Conservation (phyloP, 2,888 invertebrate species). For the Tuta absoluta region DNA sequence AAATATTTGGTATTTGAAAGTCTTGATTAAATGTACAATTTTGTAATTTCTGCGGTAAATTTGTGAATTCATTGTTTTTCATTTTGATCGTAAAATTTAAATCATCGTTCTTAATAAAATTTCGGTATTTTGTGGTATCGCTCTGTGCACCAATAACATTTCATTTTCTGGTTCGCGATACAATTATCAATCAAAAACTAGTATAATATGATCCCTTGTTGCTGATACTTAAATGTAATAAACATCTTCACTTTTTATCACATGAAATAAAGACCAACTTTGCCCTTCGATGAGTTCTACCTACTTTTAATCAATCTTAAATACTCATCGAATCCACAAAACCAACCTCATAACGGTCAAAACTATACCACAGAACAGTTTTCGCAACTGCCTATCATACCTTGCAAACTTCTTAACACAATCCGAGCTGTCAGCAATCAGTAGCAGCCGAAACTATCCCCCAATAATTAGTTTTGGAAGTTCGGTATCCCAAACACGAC, state of each 20-base stretch:
- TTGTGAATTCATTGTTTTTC: background rate
- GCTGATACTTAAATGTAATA: too few relatives aligned
- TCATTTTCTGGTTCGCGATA: too few relatives aligned
- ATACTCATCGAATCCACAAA: background rate
- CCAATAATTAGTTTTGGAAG: constrained; percentile 14
- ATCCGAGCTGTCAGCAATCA: constrained; percentile 12
- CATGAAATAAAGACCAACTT: too few relatives aligned
- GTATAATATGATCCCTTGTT: too few relatives aligned
- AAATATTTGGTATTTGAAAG: background rate
- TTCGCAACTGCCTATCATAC: background rate
- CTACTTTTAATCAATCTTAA: background rate
- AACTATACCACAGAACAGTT: background rate
- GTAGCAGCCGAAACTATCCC: background rate
- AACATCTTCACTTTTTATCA: too few relatives aligned
- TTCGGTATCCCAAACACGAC: constrained; percentile 15
- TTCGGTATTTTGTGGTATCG: background rate
- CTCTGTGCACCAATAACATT: too few relatives aligned
- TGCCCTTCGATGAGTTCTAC: too few relatives aligned
- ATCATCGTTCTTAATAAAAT: background rate
- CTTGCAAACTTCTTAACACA: constrained; percentile 7
- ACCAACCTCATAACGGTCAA: background rate
- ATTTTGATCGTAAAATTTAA: background rate
- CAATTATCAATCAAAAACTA: too few relatives aligned
- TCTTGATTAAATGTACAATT: constrained; percentile 1
- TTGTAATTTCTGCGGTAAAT: background rate